phyloP scores from a whole-genome alignment of 2,113 vertebrate genomes.

The Saguinus imperator region DNA sequence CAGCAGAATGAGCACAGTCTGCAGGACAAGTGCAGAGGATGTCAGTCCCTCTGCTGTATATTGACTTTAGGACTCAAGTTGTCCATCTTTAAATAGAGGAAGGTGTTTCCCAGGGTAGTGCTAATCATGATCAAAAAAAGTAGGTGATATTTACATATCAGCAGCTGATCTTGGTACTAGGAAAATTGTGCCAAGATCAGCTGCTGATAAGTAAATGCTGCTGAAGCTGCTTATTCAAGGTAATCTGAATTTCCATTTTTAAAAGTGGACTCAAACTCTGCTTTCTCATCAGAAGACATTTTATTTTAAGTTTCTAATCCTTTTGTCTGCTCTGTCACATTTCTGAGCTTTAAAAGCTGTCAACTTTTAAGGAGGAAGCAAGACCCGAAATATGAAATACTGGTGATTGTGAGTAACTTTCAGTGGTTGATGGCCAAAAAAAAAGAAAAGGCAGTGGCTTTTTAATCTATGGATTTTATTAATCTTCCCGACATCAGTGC shows the following conservation, averaged over 20 bases:
- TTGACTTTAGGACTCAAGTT: not conserved
- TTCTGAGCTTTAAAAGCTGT: not conserved
- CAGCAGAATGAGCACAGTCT: not conserved
- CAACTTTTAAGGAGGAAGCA: not conserved
- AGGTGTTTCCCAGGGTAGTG: not conserved
- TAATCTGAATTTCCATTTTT: not conserved
- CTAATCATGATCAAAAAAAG: not conserved
- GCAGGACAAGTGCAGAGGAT: not conserved
- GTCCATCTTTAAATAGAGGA: not conserved
- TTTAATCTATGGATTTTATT: not conserved
- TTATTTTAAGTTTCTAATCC: not conserved
- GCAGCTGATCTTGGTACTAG: too few relatives aligned
- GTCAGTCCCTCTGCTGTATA: not conserved
- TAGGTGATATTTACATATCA: not conserved
- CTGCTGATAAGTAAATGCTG: not conserved
- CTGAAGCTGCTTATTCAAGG: not conserved
- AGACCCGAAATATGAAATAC: too few relatives aligned
- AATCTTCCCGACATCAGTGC: fast-evolving
- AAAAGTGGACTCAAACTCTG: not conserved
- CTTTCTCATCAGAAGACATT: not conserved
- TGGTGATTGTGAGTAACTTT: not conserved
- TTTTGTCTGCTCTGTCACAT: not conserved
- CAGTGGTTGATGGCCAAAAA: fast-evolving
- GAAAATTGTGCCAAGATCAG: too few relatives aligned
- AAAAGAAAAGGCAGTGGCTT: too few relatives aligned